These are phyloP conservation scores for Palloptera scutellata DNA, from an alignment of 2,888 invertebrate genomes.

Conservation along the genomic window DNA sequence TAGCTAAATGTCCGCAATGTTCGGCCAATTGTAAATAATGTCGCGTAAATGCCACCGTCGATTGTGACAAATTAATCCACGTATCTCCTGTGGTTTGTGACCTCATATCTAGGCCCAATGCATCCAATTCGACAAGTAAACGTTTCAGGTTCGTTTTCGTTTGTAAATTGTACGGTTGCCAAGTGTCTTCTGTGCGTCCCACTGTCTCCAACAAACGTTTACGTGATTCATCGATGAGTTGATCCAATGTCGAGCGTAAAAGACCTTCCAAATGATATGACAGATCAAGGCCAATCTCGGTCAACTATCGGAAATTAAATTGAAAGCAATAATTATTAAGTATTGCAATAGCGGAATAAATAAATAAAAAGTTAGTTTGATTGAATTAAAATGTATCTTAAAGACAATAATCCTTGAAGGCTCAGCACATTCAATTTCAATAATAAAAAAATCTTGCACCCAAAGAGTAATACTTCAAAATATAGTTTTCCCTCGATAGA, in stretches of 20 bases:
- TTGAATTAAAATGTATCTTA: too few species aligned
- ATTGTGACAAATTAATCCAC: constrained; percentile 63
- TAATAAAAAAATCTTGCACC: too few species aligned
- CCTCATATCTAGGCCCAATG: constrained; percentile 60
- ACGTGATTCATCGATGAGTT: constrained; percentile 62
- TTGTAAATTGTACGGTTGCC: constrained; percentile 64
- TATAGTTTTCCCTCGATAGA: too few species aligned
- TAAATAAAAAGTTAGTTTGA: too few species aligned
- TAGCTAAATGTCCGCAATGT: constrained; percentile 61
- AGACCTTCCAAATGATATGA: constrained; percentile 90
- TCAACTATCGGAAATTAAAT: constrained; percentile 56
- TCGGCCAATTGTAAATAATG: constrained; percentile 61
- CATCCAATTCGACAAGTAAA: constrained; percentile 58
- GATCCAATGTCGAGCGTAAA: constrained; percentile 72
- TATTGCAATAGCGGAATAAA: too few species aligned
- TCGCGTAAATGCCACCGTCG: constrained; percentile 61
- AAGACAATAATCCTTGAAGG: too few species aligned
- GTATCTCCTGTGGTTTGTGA: constrained; percentile 62
- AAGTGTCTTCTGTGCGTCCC: constrained; percentile 62
- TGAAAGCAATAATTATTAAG: constrained; percentile 3
- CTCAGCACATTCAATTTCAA: too few species aligned
- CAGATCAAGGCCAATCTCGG: constrained; percentile 84
- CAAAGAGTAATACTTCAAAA: too few species aligned
- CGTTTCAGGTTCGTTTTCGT: constrained; percentile 62
- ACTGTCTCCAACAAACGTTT: constrained; percentile 60